Base-by-base conservation (phyloP, 2,888 invertebrate genomes). In the Noctua janthe region DNA sequence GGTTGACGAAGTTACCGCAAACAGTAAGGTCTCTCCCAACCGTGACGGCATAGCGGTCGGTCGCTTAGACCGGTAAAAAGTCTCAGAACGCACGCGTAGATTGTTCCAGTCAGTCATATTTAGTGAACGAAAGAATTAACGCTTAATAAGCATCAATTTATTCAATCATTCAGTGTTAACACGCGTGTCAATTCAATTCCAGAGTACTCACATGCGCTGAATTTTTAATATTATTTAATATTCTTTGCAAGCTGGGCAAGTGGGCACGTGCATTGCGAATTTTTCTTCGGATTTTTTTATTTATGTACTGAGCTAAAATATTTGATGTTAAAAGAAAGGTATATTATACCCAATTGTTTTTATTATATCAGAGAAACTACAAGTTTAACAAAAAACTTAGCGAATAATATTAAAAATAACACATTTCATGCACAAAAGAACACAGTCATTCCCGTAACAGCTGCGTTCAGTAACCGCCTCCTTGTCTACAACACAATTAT, bases 1-100 rank as follows among this genome's bases (percentile, higher is more conserved):
- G 74, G 73, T 85, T 73, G 72, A 64, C 75, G 82, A 49, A 71
- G 62, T 79, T 80, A 90, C 91, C 92, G 87, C 91, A 91, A 87
- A 92, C 93, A 90, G 92, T 90, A 92, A 90, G 88, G 87, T 73
- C 80, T 80, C 80, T 78, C 56, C 89, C 82, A 86, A 93, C 91
- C 94, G 92, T 94, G 93, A 94, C 94, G 87, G 87, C 54, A 72
- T 94, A 94, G 92, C 94, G 92, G 94, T 89, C 83, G 74, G 81
- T 76, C 78, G 71, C 73, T 80, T 76, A 82, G 75, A 89, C 88
- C 88, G 87, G 90, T 89, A 88, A 88, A 89, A 89, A 78, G 72
- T 77, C 76, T 59, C 62, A 67, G 74, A 76, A 74, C 73, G 15
- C 51, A 74, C 74, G 13, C 64, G 35, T 59, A 75, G 47, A 59